Evolutionary conservation across 1,140 invertebrate genomes (phyloP), one percentile per base, ranked within the genome.

Genomic region (Dinothrombium tinctorium): DNA sequence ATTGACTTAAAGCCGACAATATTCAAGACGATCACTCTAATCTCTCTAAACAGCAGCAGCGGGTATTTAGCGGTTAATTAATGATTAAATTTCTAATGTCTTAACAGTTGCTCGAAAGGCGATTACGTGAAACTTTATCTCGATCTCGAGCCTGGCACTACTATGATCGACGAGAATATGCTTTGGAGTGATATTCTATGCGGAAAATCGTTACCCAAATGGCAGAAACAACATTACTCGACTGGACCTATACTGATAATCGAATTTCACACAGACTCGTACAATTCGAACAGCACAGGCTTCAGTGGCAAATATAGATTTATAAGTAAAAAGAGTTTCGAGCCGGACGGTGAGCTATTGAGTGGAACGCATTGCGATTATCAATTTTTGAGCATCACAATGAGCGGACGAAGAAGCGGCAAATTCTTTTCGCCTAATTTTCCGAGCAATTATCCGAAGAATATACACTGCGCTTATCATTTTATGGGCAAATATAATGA

Each of bases 391-490:
- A 36, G 33, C 14, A 36, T 36, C 8, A 22, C 20, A 11, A 17
- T 19, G 4, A 5, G 28, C 12, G 23, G 17, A 9, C n/a, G 64
- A 22, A 56, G 63, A 58, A 75, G 74, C 41, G 80, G 80, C 6
- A 69, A 71, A 3, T 67, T 84, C 41, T 69, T 70, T 15, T 80
- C 77, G 32, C 77, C 77, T 26, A 69, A 67, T 49, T 78, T 72
- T 55, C 75, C 76, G 25, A 63, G 67, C 47, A 66, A 71, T 19
- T 80, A 81, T 58, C 71, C 73, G 37, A 54, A 69, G 2, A 68
- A 71, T 47, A 70, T 74, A 3, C 68, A 71, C 40, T 84, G 80
- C 58, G 69, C 71, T 49, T 83, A 79, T 56, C 76, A 81, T 47
- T 84, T 84, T 54, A 71, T 73, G 51, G 79, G 76, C 29, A 53